Percentiles rank a stretch among this genome's conserved stretches.
phyloP scores from a whole-genome alignment of 2,888 invertebrate genomes.

The Sesamia inferens region DNA sequence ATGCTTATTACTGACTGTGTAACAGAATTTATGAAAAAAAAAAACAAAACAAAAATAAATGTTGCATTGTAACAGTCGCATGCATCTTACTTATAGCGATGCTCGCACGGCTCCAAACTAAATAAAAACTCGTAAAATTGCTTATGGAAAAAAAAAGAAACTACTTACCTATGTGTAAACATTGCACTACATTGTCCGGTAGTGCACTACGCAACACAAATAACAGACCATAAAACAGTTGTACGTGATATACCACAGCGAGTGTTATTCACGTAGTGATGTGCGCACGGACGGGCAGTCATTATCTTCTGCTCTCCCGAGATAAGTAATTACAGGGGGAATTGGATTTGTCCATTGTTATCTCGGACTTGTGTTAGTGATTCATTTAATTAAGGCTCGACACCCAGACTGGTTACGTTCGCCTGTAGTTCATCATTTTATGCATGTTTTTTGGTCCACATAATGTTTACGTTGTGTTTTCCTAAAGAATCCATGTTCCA shows the following conservation, averaged over 20 bases:
- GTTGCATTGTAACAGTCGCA: neutral
- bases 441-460: constrained; percentile 11
- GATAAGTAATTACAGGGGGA: constrained; percentile 72
- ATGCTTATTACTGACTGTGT: neutral
- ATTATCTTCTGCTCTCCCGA: constrained; percentile 63
- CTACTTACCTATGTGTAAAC: neutral
- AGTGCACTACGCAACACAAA: constrained; percentile 13
- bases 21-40: neutral
- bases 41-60: neutral
- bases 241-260: constrained; percentile 16
- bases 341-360: constrained; percentile 74
- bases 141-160: neutral
- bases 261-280: constrained; percentile 28
- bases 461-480: constrained; percentile 14
- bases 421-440: constrained; percentile 16
- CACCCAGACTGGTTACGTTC: constrained; percentile 43
- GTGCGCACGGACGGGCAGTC: constrained; percentile 37
- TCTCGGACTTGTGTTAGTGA: constrained; percentile 66
- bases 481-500: neutral
- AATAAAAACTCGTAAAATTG: neutral
- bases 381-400: constrained; percentile 70
- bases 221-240: constrained; percentile 24
- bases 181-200: neutral
- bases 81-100: too few relatives aligned
- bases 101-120: too few relatives aligned